Conservation (phyloP, 2,888 invertebrate genomes). For the Stenoptilia bipunctidactyla region DNA sequence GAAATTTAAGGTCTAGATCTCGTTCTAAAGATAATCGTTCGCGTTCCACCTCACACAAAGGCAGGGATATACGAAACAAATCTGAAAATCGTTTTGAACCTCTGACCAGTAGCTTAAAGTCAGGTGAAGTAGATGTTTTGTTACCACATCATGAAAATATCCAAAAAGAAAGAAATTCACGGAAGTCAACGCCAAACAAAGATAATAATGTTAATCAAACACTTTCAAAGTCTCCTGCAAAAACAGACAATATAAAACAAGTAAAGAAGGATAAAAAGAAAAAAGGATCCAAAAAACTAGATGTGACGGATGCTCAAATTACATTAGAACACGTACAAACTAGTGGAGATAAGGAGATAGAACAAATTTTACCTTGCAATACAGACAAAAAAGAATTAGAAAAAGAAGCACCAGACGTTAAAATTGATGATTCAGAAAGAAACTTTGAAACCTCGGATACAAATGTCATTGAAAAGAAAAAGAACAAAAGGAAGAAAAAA, state of each 20-base stretch:
- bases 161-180: constrained; percentile 37
- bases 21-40: constrained; percentile 59
- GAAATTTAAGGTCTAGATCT: constrained; percentile 63
- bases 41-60: constrained; percentile 28
- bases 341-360: too few species aligned
- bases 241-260: constrained; percentile 25
- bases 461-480: constrained; percentile 28
- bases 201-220: constrained; percentile 12
- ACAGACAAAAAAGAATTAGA: too few species aligned
- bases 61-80: constrained; percentile 29
- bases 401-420: not conserved
- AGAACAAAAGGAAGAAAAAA: constrained; percentile 46
- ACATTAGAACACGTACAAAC: too few species aligned
- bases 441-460: not conserved
- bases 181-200: constrained; percentile 36
- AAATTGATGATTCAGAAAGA: constrained; percentile 18
- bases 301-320: too few species aligned
- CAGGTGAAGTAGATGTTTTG: constrained; percentile 23
- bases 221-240: constrained; percentile 27
- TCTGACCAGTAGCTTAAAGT: constrained; percentile 31
- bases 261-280: constrained; percentile 48
- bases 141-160: constrained; percentile 23
- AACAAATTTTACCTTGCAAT: too few species aligned
- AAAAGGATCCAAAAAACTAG: constrained; percentile 23
- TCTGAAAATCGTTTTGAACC: constrained; percentile 49